A percentile compares a stretch with the other conserved stretches of the same genome.
Conservation (phyloP, 23 tunicate species). For the Phallusia fumigata region DNA sequence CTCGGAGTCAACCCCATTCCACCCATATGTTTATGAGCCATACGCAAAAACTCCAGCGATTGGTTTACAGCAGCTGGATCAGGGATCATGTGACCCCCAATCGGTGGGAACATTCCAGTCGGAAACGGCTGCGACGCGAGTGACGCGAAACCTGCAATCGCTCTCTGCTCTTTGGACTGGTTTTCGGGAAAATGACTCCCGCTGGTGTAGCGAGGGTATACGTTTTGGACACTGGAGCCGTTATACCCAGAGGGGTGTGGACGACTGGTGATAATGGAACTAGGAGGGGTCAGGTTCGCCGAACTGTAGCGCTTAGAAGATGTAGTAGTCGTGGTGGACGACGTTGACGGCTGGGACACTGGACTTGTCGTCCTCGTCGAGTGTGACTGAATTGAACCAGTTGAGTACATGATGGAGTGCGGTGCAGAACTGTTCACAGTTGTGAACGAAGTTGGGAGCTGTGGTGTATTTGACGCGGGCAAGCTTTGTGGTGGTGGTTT, state of each 20-base stretch:
- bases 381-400: background rate
- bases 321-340: background rate
- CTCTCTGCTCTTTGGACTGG: background rate
- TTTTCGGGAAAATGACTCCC: background rate
- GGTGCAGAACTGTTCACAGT: constrained; percentile 1
- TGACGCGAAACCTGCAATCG: background rate
- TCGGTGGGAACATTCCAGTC: background rate
- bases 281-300: background rate
- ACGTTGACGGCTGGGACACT: background rate
- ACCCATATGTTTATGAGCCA: constrained; percentile 17
- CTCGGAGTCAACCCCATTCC: background rate
- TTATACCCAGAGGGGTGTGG: background rate
- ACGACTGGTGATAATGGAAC: background rate
- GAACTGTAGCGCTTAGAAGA: background rate
- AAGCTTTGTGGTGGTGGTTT: too few relatives aligned
- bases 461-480: background rate
- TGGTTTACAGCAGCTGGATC: constrained; percentile 29
- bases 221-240: background rate
- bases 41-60: constrained; percentile 33
- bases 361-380: background rate
- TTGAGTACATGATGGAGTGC: background rate
- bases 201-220: background rate
- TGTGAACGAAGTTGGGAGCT: background rate
- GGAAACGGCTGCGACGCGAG: background rate
- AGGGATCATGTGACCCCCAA: background rate